Evolutionary conservation across 2,797 vertebrate species (phyloP).

Genomic region (Sebastolobus alascanus): DNA sequence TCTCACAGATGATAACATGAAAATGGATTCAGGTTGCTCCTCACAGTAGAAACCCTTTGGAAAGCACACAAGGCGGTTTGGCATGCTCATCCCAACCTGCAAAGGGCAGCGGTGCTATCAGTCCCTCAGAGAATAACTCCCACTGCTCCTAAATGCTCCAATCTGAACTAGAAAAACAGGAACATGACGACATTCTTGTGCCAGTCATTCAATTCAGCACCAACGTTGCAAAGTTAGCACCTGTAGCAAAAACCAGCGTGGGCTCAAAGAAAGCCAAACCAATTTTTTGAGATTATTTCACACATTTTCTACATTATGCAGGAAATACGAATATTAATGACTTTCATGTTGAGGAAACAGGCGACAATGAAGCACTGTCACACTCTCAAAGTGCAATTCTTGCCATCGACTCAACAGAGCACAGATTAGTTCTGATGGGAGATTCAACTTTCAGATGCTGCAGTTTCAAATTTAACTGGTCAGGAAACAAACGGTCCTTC

Average conservation of each 20-base stretch:
- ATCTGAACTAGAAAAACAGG: constrained; percentile 13
- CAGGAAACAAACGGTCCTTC: background rate
- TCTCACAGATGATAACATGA: constrained; percentile 37
- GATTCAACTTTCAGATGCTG: background rate
- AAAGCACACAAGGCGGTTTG: constrained; percentile 49
- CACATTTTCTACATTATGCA: background rate
- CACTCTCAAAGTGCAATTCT: constrained; percentile 34
- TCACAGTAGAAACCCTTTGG: constrained; percentile 51
- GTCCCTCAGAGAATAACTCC: constrained; percentile 5
- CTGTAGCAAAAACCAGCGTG: constrained; percentile 37
- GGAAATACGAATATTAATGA: constrained; percentile 6
- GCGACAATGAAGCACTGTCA: constrained; percentile 9
- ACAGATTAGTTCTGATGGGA: background rate
- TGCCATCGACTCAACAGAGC: background rate
- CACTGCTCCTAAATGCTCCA: constrained; percentile 21
- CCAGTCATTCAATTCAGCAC: constrained; percentile 51
- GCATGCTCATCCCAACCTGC: constrained; percentile 41
- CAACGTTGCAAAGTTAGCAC: constrained; percentile 58
- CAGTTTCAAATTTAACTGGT: background rate
- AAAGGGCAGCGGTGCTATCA: constrained; percentile 38
- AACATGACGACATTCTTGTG: constrained; percentile 41
- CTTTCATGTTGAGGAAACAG: background rate
- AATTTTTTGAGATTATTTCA: background rate
- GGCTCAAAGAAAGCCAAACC: constrained; percentile 12
- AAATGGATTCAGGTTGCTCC: constrained; percentile 18